phyloP scores from a whole-genome alignment of 2,113 vertebrate species.

The Indicator indicator region DNA sequence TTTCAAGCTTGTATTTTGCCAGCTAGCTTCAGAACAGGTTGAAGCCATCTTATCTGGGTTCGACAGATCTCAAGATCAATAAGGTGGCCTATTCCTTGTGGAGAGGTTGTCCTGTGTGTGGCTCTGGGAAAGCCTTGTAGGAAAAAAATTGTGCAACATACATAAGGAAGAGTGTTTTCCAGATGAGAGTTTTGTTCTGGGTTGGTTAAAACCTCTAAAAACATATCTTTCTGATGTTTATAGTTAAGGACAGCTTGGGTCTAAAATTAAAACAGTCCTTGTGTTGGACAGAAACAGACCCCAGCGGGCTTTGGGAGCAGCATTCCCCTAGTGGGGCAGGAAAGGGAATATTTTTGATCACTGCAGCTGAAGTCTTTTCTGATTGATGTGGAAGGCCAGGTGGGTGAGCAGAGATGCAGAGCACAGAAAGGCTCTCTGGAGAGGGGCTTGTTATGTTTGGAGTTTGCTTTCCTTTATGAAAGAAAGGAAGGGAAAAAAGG shows the following conservation, averaged over 20 bases:
- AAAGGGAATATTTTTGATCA: constrained; percentile 25
- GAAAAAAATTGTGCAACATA: neutral
- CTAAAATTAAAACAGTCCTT: constrained; percentile 29
- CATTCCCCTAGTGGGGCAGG: neutral
- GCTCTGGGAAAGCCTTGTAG: rapidly evolving
- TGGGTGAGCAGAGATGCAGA: neutral
- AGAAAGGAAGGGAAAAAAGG: neutral
- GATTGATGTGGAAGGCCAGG: constrained; percentile 43
- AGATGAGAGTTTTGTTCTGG: neutral
- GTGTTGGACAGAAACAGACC: neutral
- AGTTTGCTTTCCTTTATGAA: neutral
- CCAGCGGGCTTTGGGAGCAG: neutral
- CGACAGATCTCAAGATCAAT: neutral
- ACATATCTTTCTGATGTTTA: neutral
- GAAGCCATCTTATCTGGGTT: neutral
- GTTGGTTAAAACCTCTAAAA: neutral
- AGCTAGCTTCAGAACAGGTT: neutral
- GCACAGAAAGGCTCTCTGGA: neutral
- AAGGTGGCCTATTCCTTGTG: neutral
- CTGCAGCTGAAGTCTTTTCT: constrained; percentile 45
- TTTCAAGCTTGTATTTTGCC: neutral
- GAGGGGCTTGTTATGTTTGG: neutral
- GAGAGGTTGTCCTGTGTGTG: neutral
- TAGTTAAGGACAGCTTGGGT: neutral
- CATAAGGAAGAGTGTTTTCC: neutral